Percentiles rank a stretch among this genome's conserved stretches.
These are phyloP conservation scores for Clarias batrachus DNA, from an alignment of 2,113 vertebrate species.

Conservation along the genomic window DNA sequence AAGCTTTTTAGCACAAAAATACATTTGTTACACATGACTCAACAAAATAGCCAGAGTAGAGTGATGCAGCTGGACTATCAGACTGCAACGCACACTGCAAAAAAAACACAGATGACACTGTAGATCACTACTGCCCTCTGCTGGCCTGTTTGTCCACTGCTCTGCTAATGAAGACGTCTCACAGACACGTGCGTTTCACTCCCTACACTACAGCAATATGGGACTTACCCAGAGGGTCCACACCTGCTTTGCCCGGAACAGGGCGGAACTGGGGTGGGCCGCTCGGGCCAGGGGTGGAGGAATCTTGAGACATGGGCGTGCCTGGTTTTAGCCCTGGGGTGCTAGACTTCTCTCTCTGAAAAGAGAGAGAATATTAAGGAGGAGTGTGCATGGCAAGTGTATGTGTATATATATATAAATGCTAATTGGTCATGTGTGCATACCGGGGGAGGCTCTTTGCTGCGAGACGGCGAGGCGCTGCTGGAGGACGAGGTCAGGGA, in stretches of 20 bases:
- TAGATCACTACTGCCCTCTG: constrained; percentile 73
- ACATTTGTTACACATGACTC: neutral
- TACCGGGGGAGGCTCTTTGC: constrained; percentile 80
- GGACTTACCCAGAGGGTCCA: constrained; percentile 80
- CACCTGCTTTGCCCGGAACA: constrained; percentile 68
- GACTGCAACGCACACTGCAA: neutral
- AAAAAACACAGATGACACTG: neutral
- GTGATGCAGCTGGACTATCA: neutral
- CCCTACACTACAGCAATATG: neutral
- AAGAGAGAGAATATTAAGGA: neutral
- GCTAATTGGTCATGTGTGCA: neutral
- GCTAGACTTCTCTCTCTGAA: constrained; percentile 85
- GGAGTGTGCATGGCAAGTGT: neutral
- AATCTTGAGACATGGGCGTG: constrained; percentile 84
- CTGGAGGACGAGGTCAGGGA: constrained; percentile 88
- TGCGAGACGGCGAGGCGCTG: constrained; percentile 76
- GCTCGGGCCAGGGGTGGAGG: constrained; percentile 72
- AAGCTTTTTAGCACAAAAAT: neutral
- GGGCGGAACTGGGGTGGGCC: constrained; percentile 80
- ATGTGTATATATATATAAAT: neutral
- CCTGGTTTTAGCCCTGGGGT: constrained; percentile 87
- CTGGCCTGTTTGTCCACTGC: constrained; percentile 60
- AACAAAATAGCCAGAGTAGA: neutral
- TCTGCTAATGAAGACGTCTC: constrained; percentile 19
- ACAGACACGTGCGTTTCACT: neutral